Evolutionary conservation across 1,140 invertebrate genomes (phyloP), one percentile per base, ranked within the genome.

Genomic region (Marisa cornuarietis): DNA sequence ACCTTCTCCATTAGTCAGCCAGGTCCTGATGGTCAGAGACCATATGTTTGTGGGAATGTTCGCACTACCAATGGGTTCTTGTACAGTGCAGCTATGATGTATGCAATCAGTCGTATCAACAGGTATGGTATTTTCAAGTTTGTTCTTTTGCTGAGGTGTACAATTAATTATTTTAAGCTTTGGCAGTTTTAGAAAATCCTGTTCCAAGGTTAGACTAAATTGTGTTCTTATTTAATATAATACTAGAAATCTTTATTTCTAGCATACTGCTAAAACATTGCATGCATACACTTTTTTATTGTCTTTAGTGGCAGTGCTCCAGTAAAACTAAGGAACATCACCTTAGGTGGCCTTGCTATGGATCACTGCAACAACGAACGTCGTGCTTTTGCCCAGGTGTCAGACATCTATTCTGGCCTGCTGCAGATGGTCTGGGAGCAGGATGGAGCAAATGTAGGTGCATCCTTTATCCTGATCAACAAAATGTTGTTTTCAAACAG

Each of bases 51-150:
- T 76, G 84, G 83, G 14, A 75, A 63, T 31, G 62, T 86, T 54
- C 95, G 94, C 16, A 93, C 80, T 26, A 72, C 66, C 5, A 83
- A 88, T 80, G 90, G 88, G 0, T 83, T 96, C 9, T 90, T 96
- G 88, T 92, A 95, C 24, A 90, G 95, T 31, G 94, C 95, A 87
- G 95, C 95, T 1, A 95, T 96, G 94, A 90, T 95, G 0, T 96
- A 94, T 89, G 95, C 95, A 7, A 89, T 96, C 7, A 94, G 95
- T 84, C 90, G 92, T 65, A 95, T 96, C 77, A 96, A 96, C 87
- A 90, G 42, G 51, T 83, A 81, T 24, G 73, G 54, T 18, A 1
- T 4, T 58, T 58, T 58, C 8, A 58, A 18, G 16, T 58, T 6
- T 58, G 9, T 14, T 58, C 54, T 58, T 58, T 11, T 58, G 16